Evolutionary conservation across 2,888 invertebrate genomes (phyloP).

Genomic region (Tipula vernalis): DNA sequence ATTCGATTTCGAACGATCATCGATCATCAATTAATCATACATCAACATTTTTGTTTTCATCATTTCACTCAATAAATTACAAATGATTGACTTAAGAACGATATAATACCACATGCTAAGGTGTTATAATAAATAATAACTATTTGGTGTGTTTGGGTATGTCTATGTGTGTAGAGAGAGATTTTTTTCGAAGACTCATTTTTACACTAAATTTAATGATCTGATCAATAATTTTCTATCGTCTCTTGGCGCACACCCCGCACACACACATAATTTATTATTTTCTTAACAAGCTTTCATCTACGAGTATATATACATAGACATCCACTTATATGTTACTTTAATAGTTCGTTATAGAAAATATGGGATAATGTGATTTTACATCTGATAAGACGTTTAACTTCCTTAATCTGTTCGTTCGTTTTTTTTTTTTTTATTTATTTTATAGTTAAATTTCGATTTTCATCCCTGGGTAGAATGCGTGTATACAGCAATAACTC

Average conservation of each 20-base stretch:
- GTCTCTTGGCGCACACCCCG: neutral
- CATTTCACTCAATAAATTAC: neutral
- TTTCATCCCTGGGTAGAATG: neutral
- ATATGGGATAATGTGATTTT: neutral
- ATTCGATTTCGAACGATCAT: neutral
- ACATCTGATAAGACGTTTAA: neutral
- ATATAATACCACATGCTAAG: conserved; percentile 10
- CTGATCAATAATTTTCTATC: neutral
- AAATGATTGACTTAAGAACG: conserved; percentile 4
- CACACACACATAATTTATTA: neutral
- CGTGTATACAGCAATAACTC: neutral
- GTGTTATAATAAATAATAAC: conserved; percentile 10
- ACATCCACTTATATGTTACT: neutral
- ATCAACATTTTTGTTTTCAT: neutral
- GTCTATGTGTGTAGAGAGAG: neutral
- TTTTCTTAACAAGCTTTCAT: neutral
- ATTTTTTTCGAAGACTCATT: neutral
- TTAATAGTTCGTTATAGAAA: neutral
- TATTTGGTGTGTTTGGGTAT: neutral
- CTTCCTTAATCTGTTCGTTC: neutral
- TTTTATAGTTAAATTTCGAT: neutral
- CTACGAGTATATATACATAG: neutral
- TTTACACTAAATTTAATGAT: conserved; percentile 4
- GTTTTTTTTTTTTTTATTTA: too few relatives aligned
- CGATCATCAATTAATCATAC: neutral